Conservation (phyloP, 2,888 invertebrate genomes). For the Brenthis hecate region DNA sequence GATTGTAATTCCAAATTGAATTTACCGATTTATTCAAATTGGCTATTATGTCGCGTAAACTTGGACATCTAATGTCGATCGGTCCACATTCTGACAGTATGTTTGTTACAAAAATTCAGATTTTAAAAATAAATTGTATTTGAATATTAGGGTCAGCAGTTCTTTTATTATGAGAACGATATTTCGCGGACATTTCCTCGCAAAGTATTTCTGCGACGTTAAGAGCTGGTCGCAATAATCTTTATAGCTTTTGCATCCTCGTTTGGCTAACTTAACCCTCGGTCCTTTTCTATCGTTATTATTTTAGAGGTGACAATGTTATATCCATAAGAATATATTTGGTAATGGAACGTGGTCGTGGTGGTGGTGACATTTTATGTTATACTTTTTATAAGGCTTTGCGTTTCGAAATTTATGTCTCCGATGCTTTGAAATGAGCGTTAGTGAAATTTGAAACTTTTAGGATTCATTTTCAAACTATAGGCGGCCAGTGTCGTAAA, state of each 20-base stretch:
- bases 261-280: constrained; percentile 26
- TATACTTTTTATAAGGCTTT: constrained; percentile 12
- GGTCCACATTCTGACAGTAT: constrained; percentile 54
- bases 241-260: constrained; percentile 38
- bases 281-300: constrained; percentile 33
- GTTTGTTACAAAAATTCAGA: constrained; percentile 46
- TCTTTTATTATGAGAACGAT: constrained; percentile 54
- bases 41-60: constrained; percentile 52
- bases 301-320: constrained; percentile 20
- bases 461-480: constrained; percentile 21
- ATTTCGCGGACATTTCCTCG: constrained; percentile 22
- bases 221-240: constrained; percentile 37
- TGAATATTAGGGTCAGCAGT: constrained; percentile 44
- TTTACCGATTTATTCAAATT: constrained; percentile 50
- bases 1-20: constrained; percentile 51
- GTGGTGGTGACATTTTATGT: not conserved
- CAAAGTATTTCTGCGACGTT: constrained; percentile 21
- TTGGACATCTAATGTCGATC: constrained; percentile 54
- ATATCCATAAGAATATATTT: constrained; percentile 6
- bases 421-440: constrained; percentile 27
- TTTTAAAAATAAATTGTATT: constrained; percentile 50
- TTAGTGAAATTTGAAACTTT: constrained; percentile 39
- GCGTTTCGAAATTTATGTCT: constrained; percentile 28
- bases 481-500: constrained; percentile 35
- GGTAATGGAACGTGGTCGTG: constrained; percentile 4